Percentiles rank a stretch among this genome's conserved stretches.
phyloP scores from a whole-genome alignment of 2,113 vertebrate genomes.

The Dissostichus mawsoni region DNA sequence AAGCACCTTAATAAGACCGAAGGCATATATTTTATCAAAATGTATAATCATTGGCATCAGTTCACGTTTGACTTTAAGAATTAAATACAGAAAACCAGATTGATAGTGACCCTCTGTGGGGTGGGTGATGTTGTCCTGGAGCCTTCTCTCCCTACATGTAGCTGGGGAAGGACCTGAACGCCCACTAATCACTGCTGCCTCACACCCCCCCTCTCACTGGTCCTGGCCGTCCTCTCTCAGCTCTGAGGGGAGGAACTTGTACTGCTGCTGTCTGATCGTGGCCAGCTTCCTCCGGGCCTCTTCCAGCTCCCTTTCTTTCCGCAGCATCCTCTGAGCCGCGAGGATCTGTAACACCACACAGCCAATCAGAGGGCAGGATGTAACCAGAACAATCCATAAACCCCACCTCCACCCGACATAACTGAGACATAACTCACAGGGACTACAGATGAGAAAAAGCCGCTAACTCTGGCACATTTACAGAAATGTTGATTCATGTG shows the following conservation, averaged over 20 bases:
- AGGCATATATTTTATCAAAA: conserved; percentile 54
- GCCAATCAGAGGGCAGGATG: conserved; percentile 1
- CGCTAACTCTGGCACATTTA: too few relatives aligned
- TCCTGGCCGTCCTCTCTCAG: conserved; percentile 90
- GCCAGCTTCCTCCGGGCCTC: conserved; percentile 96
- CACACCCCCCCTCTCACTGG: conserved; percentile 67
- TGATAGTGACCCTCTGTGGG: conserved; percentile 57
- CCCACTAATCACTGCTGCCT: conserved; percentile 31
- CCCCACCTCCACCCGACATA: too few relatives aligned
- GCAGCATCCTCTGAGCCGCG: conserved; percentile 97
- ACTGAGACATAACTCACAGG: too few relatives aligned
- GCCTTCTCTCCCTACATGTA: conserved; percentile 10
- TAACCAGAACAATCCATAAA: not conserved
- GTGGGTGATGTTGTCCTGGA: conserved; percentile 33
- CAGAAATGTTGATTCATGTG: too few relatives aligned
- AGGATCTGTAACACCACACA: conserved; percentile 88
- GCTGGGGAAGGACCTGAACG: conserved; percentile 54
- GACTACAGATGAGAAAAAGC: too few relatives aligned
- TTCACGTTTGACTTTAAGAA: conserved; percentile 52
- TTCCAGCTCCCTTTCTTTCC: conserved; percentile 95
- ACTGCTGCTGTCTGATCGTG: conserved; percentile 97
- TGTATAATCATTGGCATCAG: conserved; percentile 52
- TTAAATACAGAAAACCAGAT: conserved; percentile 48
- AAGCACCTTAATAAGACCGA: conserved; percentile 56
- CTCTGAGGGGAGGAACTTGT: conserved; percentile 97